Evolutionary conservation across 1,140 invertebrate genomes (phyloP).

Genomic region (Trichonephila clavipes): DNA sequence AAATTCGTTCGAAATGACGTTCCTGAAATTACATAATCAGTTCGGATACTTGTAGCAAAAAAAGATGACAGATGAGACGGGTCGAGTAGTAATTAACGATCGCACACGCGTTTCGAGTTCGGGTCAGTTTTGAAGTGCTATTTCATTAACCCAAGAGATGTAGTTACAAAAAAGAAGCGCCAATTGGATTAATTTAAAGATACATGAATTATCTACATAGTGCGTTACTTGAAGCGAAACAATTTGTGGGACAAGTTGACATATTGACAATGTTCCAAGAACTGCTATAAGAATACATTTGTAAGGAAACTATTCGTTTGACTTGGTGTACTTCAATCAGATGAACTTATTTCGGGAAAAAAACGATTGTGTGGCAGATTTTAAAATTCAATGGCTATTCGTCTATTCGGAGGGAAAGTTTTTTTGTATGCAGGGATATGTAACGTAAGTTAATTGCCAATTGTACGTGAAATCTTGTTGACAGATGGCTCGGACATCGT

Average conservation of each 20-base stretch:
- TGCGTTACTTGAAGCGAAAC: background rate
- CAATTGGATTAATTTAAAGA: conserved; percentile 4
- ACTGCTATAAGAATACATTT: background rate
- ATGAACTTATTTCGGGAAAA: background rate
- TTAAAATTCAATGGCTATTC: too few species aligned
- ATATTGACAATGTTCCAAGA: background rate
- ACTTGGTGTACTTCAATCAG: background rate
- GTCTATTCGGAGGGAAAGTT: too few species aligned
- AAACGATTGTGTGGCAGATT: too few species aligned
- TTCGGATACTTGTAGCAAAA: background rate
- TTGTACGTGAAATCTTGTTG: too few species aligned
- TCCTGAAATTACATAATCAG: background rate
- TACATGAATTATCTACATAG: background rate
- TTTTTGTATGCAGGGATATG: too few species aligned
- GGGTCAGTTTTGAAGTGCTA: background rate
- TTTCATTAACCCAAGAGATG: background rate
- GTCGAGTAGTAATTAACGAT: conserved; percentile 12
- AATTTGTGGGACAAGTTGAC: background rate
- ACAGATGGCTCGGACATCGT: too few species aligned
- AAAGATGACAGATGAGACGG: background rate
- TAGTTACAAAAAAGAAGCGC: background rate
- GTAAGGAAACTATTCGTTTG: background rate
- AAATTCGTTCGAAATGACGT: background rate
- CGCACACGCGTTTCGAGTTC: background rate
- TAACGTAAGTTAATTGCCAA: too few species aligned